phyloP scores from a whole-genome alignment of 2,888 invertebrate species.

The Labia minor region DNA sequence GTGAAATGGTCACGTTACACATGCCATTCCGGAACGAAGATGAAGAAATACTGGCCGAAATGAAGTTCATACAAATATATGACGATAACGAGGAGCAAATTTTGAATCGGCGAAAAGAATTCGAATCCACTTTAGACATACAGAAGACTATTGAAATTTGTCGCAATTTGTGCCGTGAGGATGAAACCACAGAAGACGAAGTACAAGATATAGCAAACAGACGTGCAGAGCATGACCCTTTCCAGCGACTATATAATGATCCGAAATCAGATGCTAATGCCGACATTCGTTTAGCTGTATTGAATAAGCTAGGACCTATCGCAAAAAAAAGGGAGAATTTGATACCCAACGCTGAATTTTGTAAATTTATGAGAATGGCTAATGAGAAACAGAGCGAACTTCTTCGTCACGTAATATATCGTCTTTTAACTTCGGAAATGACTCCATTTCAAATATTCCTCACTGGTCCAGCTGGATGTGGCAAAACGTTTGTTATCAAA shows the following conservation, averaged over 20 bases:
- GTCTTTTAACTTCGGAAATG: too few relatives aligned
- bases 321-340: slow-evolving; percentile 13
- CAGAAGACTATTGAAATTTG: slow-evolving; percentile 25
- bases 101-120: slow-evolving; percentile 30
- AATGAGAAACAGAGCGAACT: slow-evolving; percentile 3
- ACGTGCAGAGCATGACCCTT: not conserved
- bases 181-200: not conserved
- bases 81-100: slow-evolving; percentile 31
- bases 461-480: slow-evolving; percentile 31
- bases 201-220: slow-evolving; percentile 15
- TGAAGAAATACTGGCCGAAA: slow-evolving; percentile 32
- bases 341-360: slow-evolving; percentile 8
- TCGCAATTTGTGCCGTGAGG: too few relatives aligned
- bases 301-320: slow-evolving; percentile 15
- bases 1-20: slow-evolving; percentile 22
- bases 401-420: too few relatives aligned
- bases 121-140: slow-evolving; percentile 32
- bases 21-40: slow-evolving; percentile 28
- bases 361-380: slow-evolving; percentile 15
- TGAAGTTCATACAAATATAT: slow-evolving; percentile 31
- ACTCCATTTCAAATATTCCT: slow-evolving; percentile 27
- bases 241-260: slow-evolving; percentile 3
- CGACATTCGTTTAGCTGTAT: slow-evolving; percentile 15
- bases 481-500: slow-evolving; percentile 34
- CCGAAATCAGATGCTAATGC: not conserved